phyloP scores from a whole-genome alignment of 2,113 vertebrate genomes.

The Phaethornis superciliosus region DNA sequence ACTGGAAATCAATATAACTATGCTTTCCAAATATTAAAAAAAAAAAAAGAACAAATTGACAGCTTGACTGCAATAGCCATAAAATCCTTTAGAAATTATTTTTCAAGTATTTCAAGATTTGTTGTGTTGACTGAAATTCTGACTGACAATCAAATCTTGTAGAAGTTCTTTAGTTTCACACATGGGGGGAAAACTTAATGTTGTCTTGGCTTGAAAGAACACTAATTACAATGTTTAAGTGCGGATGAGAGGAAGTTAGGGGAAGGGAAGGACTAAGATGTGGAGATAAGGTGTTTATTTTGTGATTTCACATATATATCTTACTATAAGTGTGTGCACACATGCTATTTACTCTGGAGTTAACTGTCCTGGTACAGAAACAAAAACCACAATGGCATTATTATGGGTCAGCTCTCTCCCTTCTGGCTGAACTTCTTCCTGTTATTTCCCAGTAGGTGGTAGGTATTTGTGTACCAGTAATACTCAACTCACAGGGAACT shows the following conservation, averaged over 20 bases:
- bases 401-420: neutral
- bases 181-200: neutral
- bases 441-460: neutral
- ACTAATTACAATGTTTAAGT: fast-evolving
- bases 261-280: neutral
- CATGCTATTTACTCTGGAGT: neutral
- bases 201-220: neutral
- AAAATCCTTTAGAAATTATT: neutral
- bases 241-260: neutral
- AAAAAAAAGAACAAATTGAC: neutral
- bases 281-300: neutral
- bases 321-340: neutral
- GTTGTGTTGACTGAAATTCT: neutral
- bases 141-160: neutral
- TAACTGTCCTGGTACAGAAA: neutral
- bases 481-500: neutral
- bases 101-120: neutral
- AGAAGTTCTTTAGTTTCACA: neutral
- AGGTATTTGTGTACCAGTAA: fast-evolving
- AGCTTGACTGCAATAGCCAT: neutral
- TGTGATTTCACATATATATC: neutral
- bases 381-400: neutral
- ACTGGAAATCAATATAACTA: neutral
- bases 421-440: neutral
- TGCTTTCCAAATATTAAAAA: neutral